Conservation (phyloP, 2,797 vertebrate genomes). For the Cetoscarus ocellatus region DNA sequence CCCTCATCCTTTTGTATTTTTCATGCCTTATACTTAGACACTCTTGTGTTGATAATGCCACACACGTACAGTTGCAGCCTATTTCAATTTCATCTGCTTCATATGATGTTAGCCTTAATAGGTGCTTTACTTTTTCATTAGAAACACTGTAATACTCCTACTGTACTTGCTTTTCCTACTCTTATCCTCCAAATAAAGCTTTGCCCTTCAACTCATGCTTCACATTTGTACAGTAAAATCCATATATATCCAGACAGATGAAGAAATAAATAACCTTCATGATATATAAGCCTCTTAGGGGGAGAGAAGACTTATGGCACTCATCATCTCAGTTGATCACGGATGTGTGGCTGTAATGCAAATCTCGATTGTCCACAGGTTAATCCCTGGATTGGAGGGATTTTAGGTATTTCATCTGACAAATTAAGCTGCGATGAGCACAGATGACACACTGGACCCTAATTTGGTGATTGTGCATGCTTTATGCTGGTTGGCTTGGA, state of each 20-base stretch:
- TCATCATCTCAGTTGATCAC: constrained; percentile 63
- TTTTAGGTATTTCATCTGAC: constrained; percentile 48
- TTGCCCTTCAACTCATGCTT: constrained; percentile 26
- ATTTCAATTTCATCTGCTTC: not conserved
- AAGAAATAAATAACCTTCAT: constrained; percentile 53
- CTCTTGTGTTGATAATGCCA: too few species aligned
- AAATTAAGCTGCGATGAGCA: constrained; percentile 44
- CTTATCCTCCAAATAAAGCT: constrained; percentile 5
- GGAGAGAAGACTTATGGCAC: constrained; percentile 51
- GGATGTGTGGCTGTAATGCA: constrained; percentile 35
- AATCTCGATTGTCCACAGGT: constrained; percentile 63
- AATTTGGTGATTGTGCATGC: constrained; percentile 42
- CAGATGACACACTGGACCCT: constrained; percentile 49
- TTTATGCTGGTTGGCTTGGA: not conserved
- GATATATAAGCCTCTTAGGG: constrained; percentile 68
- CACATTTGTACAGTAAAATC: constrained; percentile 27
- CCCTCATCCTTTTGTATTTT: not conserved
- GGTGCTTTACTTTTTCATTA: not conserved
- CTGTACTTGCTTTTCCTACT: not conserved
- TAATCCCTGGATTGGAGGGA: constrained; percentile 66
- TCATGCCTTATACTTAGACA: too few species aligned
- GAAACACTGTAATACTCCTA: not conserved
- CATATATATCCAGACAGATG: constrained; percentile 37
- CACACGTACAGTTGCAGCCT: too few species aligned
- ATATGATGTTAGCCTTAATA: not conserved